Conservation (phyloP, 2,113 vertebrate species). For the Xiphophorus hellerii region DNA sequence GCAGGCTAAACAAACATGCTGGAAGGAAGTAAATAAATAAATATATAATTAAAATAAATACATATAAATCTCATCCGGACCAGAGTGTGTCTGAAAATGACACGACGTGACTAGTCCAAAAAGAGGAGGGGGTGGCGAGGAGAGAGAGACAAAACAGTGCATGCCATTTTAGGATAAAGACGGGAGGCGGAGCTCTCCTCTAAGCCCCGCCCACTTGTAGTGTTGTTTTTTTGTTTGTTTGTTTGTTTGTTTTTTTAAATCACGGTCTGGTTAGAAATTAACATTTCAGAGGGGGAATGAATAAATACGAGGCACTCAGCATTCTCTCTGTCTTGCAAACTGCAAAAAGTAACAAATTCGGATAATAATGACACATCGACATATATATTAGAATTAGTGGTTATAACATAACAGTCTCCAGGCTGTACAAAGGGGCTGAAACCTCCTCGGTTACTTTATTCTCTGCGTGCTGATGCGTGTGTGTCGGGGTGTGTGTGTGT, state of each 20-base stretch:
- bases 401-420: slow-evolving; percentile 84
- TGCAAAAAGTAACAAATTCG: slow-evolving; percentile 79
- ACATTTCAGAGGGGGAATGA: slow-evolving; percentile 60
- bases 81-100: slow-evolving; percentile 71
- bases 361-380: slow-evolving; percentile 81
- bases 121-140: slow-evolving; percentile 25
- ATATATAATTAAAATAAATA: slow-evolving; percentile 47
- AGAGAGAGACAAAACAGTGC: slow-evolving; percentile 73
- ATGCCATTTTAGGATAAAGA: slow-evolving; percentile 74
- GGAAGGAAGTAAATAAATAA: slow-evolving; percentile 68
- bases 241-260: slow-evolving; percentile 5
- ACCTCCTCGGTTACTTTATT: slow-evolving; percentile 59
- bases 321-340: slow-evolving; percentile 83
- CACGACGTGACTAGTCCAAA: slow-evolving; percentile 58
- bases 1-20: slow-evolving; percentile 86
- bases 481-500: slow-evolving; percentile 4
- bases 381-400: slow-evolving; percentile 81
- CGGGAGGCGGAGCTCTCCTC: slow-evolving; percentile 28
- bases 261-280: slow-evolving; percentile 34
- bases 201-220: slow-evolving; percentile 28
- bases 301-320: slow-evolving; percentile 82
- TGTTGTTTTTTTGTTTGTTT: slow-evolving; percentile 26
- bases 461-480: slow-evolving; percentile 41
- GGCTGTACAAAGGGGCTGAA: slow-evolving; percentile 78
- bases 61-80: slow-evolving; percentile 75